These are phyloP conservation scores for Byasa hedistus DNA, from an alignment of 2,888 invertebrate genomes.

Conservation along the genomic window DNA sequence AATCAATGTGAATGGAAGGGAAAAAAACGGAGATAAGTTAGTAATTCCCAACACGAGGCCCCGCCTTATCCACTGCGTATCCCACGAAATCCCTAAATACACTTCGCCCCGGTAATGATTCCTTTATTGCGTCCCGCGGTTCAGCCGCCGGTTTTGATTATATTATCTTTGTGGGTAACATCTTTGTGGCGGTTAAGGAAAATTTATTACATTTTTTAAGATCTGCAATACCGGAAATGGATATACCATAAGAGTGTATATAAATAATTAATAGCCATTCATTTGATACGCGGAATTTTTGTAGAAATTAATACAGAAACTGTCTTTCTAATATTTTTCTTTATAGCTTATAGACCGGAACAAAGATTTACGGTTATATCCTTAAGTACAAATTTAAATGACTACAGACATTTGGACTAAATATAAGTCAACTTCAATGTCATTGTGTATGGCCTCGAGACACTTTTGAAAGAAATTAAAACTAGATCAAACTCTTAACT, in stretches of 20 bases:
- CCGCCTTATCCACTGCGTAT: conserved; percentile 32
- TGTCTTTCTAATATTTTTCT: too few species aligned
- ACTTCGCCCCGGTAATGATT: conserved; percentile 32
- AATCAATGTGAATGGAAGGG: conserved; percentile 27
- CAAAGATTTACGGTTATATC: too few species aligned
- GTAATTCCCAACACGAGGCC: conserved; percentile 30
- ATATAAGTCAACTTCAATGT: too few species aligned
- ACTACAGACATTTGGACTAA: too few species aligned
- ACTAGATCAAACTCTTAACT: too few species aligned
- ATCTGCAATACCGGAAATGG: conserved; percentile 7
- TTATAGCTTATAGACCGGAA: too few species aligned
- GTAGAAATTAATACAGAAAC: too few species aligned
- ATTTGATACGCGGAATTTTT: too few species aligned
- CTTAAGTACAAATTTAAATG: too few species aligned
- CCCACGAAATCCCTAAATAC: conserved; percentile 31
- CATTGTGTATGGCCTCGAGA: too few species aligned
- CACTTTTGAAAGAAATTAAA: too few species aligned
- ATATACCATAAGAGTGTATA: background rate
- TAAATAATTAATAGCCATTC: too few species aligned
- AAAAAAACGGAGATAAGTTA: conserved; percentile 29
- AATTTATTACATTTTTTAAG: conserved; percentile 30
- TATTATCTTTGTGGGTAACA: conserved; percentile 31
- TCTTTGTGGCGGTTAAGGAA: conserved; percentile 29
- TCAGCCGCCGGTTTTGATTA: conserved; percentile 30
- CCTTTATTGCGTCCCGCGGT: conserved; percentile 31